Evolutionary conservation across 2,888 invertebrate species (phyloP).

Genomic region (Uloborus plumipes): DNA sequence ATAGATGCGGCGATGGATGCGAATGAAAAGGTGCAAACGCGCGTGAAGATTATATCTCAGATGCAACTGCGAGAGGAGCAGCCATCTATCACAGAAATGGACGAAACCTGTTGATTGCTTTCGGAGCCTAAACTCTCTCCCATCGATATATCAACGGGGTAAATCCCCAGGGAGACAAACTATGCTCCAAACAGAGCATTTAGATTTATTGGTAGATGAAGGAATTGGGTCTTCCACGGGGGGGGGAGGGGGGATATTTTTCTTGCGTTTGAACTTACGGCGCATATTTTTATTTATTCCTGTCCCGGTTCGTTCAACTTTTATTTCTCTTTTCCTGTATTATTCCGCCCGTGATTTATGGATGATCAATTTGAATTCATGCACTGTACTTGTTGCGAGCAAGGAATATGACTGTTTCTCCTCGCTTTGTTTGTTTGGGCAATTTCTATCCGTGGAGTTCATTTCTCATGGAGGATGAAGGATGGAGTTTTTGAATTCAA

Average conservation of each 20-base stretch:
- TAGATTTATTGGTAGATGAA: constrained; percentile 62
- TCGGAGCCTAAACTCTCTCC: constrained; percentile 46
- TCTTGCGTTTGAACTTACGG: constrained; percentile 5
- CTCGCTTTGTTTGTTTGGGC: no score
- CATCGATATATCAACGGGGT: constrained; percentile 50
- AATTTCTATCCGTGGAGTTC: not conserved
- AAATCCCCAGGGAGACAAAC: constrained; percentile 35
- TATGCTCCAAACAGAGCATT: constrained; percentile 35
- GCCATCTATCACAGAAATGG: constrained; percentile 60
- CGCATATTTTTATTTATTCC: not conserved
- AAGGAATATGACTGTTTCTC: not conserved
- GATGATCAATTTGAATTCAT: constrained; percentile 54
- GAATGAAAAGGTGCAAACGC: constrained; percentile 58
- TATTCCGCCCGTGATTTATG: constrained; percentile 58
- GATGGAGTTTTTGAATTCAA: constrained; percentile 14
- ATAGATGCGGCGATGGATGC: constrained; percentile 35
- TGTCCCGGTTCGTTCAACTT: constrained; percentile 16
- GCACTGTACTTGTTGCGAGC: constrained; percentile 7
- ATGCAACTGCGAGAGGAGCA: constrained; percentile 35
- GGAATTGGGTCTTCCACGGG: constrained; percentile 27
- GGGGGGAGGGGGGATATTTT: constrained; percentile 12
- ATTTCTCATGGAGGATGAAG: constrained; percentile 4
- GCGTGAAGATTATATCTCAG: constrained; percentile 59
- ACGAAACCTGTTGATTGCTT: constrained; percentile 60
- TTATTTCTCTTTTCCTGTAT: constrained; percentile 44